Conservation (phyloP, 2,113 vertebrate genomes). For the Psilopsiagon aymara region DNA sequence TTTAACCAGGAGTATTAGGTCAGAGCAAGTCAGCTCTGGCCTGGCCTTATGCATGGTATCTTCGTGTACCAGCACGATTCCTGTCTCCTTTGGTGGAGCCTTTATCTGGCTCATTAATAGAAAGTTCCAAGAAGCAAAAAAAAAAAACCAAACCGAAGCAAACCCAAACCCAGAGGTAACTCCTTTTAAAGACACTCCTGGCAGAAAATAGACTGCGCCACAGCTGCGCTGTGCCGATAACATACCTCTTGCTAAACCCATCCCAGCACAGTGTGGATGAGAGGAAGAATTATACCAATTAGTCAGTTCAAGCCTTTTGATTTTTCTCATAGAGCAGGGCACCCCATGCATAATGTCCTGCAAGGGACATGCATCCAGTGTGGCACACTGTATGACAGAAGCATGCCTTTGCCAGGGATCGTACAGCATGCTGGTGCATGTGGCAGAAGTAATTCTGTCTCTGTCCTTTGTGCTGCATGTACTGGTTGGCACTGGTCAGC, state of each 20-base stretch:
- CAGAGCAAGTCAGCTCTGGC: background rate
- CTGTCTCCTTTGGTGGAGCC: background rate
- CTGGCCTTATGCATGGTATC: background rate
- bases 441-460: background rate
- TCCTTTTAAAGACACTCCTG: background rate
- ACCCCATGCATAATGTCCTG: rapidly evolving
- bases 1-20: background rate
- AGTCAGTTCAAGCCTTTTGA: background rate
- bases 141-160: too few species aligned
- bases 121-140: slow-evolving; percentile 29
- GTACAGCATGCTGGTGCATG: rapidly evolving
- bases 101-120: slow-evolving; percentile 1
- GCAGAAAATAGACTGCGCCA: background rate
- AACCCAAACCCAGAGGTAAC: background rate
- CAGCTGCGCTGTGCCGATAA: slow-evolving; percentile 40
- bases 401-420: background rate
- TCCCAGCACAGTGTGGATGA: background rate
- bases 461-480: background rate
- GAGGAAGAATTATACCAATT: background rate
- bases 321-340: background rate
- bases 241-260: background rate
- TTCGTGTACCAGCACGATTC: background rate
- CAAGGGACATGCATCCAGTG: too few species aligned
- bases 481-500: background rate
- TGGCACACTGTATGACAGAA: rapidly evolving